A percentile compares a stretch with the other conserved stretches of the same genome.
These are phyloP conservation scores for Pomatostomus ruficeps DNA, from an alignment of 2,113 vertebrate species.

Conservation along the genomic window DNA sequence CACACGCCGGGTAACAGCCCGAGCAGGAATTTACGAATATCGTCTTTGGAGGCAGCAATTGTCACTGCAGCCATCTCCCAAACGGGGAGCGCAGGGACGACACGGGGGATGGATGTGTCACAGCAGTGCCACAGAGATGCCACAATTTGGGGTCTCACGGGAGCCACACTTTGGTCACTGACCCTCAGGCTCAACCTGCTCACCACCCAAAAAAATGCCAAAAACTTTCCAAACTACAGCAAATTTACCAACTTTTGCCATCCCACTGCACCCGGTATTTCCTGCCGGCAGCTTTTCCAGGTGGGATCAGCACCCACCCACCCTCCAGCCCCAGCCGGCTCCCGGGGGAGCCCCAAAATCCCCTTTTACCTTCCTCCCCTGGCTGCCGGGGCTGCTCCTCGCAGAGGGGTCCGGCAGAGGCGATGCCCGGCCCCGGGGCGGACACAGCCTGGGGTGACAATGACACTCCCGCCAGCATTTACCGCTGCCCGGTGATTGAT, in stretches of 20 bases:
- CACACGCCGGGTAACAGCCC: neutral
- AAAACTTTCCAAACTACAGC: accelerated
- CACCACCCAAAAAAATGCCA: accelerated
- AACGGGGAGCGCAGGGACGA: neutral
- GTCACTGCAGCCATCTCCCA: neutral
- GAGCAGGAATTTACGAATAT: neutral
- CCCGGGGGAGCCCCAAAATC: neutral
- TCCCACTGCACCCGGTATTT: accelerated
- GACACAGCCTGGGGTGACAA: accelerated
- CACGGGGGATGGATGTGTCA: accelerated
- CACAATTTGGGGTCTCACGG: accelerated
- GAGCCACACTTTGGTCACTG: accelerated
- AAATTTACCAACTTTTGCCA: accelerated
- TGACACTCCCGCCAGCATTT: accelerated
- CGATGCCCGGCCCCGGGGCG: neutral
- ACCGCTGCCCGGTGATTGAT: accelerated
- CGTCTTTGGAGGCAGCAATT: neutral
- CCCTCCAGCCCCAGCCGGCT: neutral
- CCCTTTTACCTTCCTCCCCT: neutral
- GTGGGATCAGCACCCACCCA: too few relatives aligned
- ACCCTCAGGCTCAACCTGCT: neutral
- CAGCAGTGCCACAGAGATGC: accelerated
- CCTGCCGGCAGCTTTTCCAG: neutral
- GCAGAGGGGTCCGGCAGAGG: neutral
- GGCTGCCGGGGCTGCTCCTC: neutral